These are phyloP conservation scores for Azemiops feae DNA, from an alignment of 2,113 vertebrate species.

Conservation along the genomic window DNA sequence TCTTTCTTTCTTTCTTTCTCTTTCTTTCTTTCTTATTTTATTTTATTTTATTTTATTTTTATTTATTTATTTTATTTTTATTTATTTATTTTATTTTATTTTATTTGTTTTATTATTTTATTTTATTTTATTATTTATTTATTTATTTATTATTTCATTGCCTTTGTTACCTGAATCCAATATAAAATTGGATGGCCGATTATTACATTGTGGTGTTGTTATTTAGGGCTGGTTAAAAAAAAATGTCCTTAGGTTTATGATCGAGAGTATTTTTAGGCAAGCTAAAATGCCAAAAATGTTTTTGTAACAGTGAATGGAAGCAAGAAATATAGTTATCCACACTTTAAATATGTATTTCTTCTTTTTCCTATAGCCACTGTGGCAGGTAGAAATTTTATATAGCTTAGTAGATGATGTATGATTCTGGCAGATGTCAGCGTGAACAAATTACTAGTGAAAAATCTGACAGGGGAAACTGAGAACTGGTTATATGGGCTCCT, in stretches of 20 bases:
- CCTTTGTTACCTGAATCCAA: neutral
- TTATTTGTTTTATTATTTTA: no score
- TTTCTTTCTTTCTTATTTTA: no score
- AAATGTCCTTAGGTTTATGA: neutral
- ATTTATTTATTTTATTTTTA: no score
- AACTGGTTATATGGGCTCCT: neutral
- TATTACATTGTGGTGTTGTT: neutral
- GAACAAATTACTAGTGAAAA: constrained; percentile 21
- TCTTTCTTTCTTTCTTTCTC: no score
- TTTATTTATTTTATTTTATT: no score
- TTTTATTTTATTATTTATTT: no score
- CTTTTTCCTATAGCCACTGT: neutral
- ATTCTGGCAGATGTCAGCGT: constrained; percentile 11
- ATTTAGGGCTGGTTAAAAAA: neutral
- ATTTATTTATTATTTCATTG: neutral
- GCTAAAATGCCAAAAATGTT: neutral
- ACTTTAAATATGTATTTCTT: neutral
- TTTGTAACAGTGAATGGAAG: neutral
- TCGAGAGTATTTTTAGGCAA: neutral
- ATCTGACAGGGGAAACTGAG: constrained; percentile 11
- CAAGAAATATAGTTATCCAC: neutral
- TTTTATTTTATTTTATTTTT: no score
- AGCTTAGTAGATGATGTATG: neutral
- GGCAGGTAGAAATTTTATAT: neutral
- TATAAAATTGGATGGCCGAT: neutral